Evolutionary conservation across 2,113 vertebrate species (phyloP).

Genomic region (Echinops telfairi): DNA sequence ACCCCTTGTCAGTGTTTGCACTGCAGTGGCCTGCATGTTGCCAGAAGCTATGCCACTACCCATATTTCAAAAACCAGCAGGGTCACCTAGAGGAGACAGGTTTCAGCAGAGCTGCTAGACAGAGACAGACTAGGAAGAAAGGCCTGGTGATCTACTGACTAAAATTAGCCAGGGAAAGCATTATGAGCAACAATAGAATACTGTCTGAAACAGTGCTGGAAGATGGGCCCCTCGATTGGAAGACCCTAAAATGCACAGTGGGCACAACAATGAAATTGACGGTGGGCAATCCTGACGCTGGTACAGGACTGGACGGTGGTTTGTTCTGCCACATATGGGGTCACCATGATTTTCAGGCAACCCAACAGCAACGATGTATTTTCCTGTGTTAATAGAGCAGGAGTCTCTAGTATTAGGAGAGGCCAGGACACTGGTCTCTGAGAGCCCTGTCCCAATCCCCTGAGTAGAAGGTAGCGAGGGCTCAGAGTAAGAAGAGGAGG

Average conservation of each 20-base stretch:
- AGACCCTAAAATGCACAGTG: background rate
- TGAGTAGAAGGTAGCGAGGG: accelerated
- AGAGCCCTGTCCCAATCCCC: background rate
- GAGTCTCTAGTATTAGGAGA: background rate
- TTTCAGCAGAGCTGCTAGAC: background rate
- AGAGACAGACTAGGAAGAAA: background rate
- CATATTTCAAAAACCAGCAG: background rate
- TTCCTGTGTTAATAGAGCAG: too few relatives aligned
- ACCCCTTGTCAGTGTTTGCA: background rate
- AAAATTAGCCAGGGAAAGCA: background rate
- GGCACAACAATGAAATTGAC: background rate
- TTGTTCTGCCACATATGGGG: background rate
- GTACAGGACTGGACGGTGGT: background rate
- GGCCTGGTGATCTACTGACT: background rate
- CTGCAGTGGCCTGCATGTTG: background rate
- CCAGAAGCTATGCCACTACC: background rate
- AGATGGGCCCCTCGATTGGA: background rate
- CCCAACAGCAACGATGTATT: background rate
- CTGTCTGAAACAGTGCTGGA: background rate
- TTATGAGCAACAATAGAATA: background rate
- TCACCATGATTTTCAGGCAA: background rate
- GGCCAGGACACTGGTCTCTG: background rate
- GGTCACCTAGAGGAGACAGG: background rate
- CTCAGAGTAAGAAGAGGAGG: too few relatives aligned
- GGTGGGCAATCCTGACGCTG: background rate